Base-by-base conservation (phyloP, 2,888 invertebrate genomes). In the Rotaria magnacalcarata region DNA sequence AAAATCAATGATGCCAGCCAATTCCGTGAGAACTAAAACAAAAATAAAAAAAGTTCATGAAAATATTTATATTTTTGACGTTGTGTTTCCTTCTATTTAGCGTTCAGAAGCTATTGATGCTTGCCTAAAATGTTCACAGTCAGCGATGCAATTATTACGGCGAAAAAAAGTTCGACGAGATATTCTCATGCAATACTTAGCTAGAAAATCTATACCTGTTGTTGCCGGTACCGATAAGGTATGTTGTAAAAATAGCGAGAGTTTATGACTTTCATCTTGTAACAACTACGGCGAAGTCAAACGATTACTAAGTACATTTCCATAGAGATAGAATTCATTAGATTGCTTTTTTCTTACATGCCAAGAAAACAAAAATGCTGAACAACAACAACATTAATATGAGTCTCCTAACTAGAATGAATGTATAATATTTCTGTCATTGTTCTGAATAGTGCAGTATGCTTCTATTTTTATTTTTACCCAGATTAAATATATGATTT, bases 101-200 rank as follows among this genome's bases (percentile, higher is more conserved):
- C 75, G 75, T 89, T 84, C 89, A 90, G 90, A 90, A 85, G 89
- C 89, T 47, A 87, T 89, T 16, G 87, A 88, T 84, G 89, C 89
- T 27, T 89, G 90, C 50, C 52, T 90, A 2, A 87, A 88, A 24
- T 90, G 88, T 87, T 88, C 89, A 52, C 86, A 88, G 19, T 87
- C 87, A 84, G 87, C 89, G 7, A 85, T 85, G 27, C 88, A 89
- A 52, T 87, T 90, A 8, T 87, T 90, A 21, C 88, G 87, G 34
- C 87, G 90, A n/a, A 89, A 88, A 86, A 90, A 89, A 87, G 87
- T 90, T n/a, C 89, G 88, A 27, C 87, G 89, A 85, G 89, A 89
- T 50, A 14, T 88, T 8, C 87, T 90, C 7, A 88, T 90, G 80
- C 88, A 88, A 84, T 90, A 90, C 85, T 87, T 89, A 43, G 87